phyloP scores from a whole-genome alignment of 2,888 invertebrate genomes.

The Chalcis sispes region DNA sequence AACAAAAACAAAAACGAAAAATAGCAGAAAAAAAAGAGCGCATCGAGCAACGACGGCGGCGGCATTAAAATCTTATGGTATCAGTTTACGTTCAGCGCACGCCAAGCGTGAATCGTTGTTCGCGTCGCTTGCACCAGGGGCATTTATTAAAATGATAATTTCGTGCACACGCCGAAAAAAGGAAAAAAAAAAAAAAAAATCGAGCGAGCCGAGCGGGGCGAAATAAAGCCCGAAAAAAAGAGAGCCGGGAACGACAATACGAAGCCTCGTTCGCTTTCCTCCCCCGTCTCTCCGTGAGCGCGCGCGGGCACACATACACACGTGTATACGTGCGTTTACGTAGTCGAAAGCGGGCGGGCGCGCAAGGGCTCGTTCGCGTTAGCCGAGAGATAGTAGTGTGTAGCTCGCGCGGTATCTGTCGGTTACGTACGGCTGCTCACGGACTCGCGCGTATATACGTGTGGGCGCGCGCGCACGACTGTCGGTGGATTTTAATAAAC shows the following conservation, averaged over 20 bases:
- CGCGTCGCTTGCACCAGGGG: slow-evolving; percentile 54
- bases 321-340: not conserved
- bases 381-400: slow-evolving; percentile 10
- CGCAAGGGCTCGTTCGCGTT: slow-evolving; percentile 7
- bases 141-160: slow-evolving; percentile 57
- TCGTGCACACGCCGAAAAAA: slow-evolving; percentile 31
- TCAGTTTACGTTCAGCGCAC: slow-evolving; percentile 53
- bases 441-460: slow-evolving; percentile 45
- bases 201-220: slow-evolving; percentile 22
- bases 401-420: slow-evolving; percentile 44
- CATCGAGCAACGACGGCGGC: slow-evolving; percentile 23
- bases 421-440: slow-evolving; percentile 59
- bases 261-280: slow-evolving; percentile 18
- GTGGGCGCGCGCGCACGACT: slow-evolving; percentile 32
- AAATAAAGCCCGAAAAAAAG: slow-evolving; percentile 47
- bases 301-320: too few relatives aligned
- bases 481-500: slow-evolving; percentile 72
- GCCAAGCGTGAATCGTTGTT: slow-evolving; percentile 51
- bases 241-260: slow-evolving; percentile 37
- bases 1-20: slow-evolving; percentile 7
- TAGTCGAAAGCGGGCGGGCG: too few relatives aligned
- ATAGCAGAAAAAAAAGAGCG: slow-evolving; percentile 4
- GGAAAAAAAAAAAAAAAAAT: slow-evolving; percentile 4
- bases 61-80: slow-evolving; percentile 57
- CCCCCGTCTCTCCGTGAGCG: too few relatives aligned